These are phyloP conservation scores for Nomada lathburiana DNA, from an alignment of 2,888 invertebrate species.

Conservation along the genomic window DNA sequence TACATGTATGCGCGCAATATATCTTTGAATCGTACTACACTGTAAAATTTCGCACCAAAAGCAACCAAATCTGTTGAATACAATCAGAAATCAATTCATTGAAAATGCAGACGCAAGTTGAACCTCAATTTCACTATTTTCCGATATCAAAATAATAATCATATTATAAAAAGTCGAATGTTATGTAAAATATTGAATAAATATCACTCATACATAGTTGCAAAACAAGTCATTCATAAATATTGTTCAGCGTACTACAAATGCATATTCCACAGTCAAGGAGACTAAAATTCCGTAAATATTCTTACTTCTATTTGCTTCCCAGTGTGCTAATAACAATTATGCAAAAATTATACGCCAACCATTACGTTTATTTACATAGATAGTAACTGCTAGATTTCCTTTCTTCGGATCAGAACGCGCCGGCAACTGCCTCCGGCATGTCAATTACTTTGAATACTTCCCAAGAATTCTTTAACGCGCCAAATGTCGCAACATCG, in stretches of 20 bases:
- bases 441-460: constrained; percentile 35
- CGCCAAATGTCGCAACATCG: constrained; percentile 13
- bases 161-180: no score
- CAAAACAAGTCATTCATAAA: background rate
- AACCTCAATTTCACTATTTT: no score
- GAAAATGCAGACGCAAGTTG: no score
- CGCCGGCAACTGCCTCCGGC: constrained; percentile 1
- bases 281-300: background rate
- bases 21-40: no score
- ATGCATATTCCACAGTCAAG: background rate
- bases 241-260: background rate
- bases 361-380: background rate
- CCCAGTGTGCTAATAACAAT: background rate
- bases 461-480: constrained; percentile 8
- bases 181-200: no score
- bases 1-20: no score
- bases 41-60: no score
- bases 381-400: background rate
- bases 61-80: no score
- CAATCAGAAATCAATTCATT: no score
- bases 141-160: no score
- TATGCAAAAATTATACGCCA: background rate
- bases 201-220: no score
- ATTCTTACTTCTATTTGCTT: background rate
- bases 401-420: constrained; percentile 2